These are phyloP conservation scores for Melitaea cinxia DNA, from an alignment of 1,140 invertebrate genomes.

Conservation along the genomic window DNA sequence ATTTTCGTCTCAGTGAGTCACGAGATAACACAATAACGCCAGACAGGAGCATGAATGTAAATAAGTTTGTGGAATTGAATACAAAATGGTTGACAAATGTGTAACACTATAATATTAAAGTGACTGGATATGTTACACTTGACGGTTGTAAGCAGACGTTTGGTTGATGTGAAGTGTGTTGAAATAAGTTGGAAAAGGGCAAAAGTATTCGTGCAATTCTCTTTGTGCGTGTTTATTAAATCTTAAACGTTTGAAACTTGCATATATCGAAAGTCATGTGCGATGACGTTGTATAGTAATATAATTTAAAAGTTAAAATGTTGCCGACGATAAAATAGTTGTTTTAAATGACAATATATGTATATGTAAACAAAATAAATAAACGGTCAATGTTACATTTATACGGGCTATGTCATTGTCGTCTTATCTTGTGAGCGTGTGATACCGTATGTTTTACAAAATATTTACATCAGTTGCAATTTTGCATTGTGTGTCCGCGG, in stretches of 20 bases:
- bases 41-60: slow-evolving; percentile 16
- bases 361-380: slow-evolving; percentile 22
- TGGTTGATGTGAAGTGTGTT: slow-evolving; percentile 1
- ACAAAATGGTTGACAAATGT: slow-evolving; percentile 9
- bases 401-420: slow-evolving; percentile 12
- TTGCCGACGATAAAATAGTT: neutral
- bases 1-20: slow-evolving; percentile 20
- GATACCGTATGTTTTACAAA: slow-evolving; percentile 22
- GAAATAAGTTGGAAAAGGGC: slow-evolving; percentile 15
- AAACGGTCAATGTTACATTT: slow-evolving; percentile 8
- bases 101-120: neutral
- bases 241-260: neutral
- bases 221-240: slow-evolving; percentile 2
- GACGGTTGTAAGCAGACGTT: neutral
- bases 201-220: slow-evolving; percentile 7
- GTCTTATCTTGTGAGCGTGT: slow-evolving; percentile 19
- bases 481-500: slow-evolving; percentile 25
- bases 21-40: slow-evolving; percentile 7
- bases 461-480: slow-evolving; percentile 28
- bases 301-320: neutral
- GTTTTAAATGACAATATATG: slow-evolving; percentile 11
- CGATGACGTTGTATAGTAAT: neutral
- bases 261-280: neutral
- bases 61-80: slow-evolving; percentile 14
- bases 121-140: neutral